Base-by-base conservation (phyloP, 2,888 invertebrate genomes). In the Lacanobia wlatinum region DNA sequence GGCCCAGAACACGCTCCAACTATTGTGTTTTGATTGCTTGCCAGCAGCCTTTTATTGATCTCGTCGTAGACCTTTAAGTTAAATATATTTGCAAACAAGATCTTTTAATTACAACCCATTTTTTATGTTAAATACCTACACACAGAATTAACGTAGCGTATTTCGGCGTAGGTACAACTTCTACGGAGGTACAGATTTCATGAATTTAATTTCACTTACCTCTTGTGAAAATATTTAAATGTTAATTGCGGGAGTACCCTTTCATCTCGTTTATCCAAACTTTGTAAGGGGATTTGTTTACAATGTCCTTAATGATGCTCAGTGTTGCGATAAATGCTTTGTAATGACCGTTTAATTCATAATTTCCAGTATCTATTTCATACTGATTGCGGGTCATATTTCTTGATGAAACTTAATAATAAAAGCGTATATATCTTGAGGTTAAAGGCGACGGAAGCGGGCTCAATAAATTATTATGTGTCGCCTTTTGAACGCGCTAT, bases 21-120 rank as follows among this genome's bases (percentile, higher is more conserved):
- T 88, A 89, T 90, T 92, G 92, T 91, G 88, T 91, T 93, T 92
- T 93, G 92, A 92, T 93, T 92, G 92, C 89, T 87, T 87, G 90
- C 89, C 89, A 88, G 88, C 80, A 86, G 88, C 88, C 80, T 89
- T 91, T 90, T 89, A 89, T 90, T 88, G 87, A 89, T 90, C 87
- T 86, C 74, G 76, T 73, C 77, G 78, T 78, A 82, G 79, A 84
- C 81, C 82, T 77, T 34, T 72, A 70, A 71, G 59, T 43, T 74
- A 62, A 34, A 63, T 70, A 21, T 14, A 73, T 82, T 75, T 70
- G 70, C 59, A 62, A 62, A 74, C 60, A 70, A 73, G 16, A 67
- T 34, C 40, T 67, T 81, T 71, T 82, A 71, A 73, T 76, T 67
- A 69, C 65, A 60, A 58, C 21, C 38, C 56, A 74, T 74, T 78